These are phyloP conservation scores for Lasiurus borealis DNA, from an alignment of 2,113 vertebrate genomes.

Conservation along the genomic window DNA sequence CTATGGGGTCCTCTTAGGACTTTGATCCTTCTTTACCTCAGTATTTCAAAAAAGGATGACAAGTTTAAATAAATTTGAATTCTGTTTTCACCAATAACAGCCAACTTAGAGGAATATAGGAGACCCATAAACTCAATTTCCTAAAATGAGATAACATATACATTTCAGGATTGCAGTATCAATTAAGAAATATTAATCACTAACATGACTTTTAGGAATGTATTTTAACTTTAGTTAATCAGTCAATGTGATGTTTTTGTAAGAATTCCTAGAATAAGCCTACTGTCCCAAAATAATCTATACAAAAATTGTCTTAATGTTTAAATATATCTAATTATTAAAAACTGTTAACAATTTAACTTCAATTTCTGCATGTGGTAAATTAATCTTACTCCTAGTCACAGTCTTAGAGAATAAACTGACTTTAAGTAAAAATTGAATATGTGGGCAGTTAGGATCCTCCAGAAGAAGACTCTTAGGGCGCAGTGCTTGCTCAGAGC, in stretches of 20 bases:
- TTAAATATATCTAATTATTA: neutral
- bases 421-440: neutral
- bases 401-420: neutral
- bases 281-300: neutral
- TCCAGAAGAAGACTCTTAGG: neutral
- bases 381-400: neutral
- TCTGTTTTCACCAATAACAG: neutral
- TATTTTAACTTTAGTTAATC: neutral
- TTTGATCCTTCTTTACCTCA: neutral
- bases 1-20: conserved; percentile 2
- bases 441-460: neutral
- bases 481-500: fast-evolving
- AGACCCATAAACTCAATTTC: neutral
- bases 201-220: neutral
- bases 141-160: neutral
- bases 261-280: conserved; percentile 15
- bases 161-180: neutral
- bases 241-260: neutral
- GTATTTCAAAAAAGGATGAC: neutral
- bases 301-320: neutral
- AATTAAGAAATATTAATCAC: neutral
- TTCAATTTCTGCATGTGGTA: neutral
- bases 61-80: conserved; percentile 40
- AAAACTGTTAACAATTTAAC: neutral
- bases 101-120: neutral